Percentiles rank a stretch among this genome's conserved stretches.
These are phyloP conservation scores for Caenorhabditis sp. DNA, from an alignment of 2,888 invertebrate genomes.

Conservation along the genomic window DNA sequence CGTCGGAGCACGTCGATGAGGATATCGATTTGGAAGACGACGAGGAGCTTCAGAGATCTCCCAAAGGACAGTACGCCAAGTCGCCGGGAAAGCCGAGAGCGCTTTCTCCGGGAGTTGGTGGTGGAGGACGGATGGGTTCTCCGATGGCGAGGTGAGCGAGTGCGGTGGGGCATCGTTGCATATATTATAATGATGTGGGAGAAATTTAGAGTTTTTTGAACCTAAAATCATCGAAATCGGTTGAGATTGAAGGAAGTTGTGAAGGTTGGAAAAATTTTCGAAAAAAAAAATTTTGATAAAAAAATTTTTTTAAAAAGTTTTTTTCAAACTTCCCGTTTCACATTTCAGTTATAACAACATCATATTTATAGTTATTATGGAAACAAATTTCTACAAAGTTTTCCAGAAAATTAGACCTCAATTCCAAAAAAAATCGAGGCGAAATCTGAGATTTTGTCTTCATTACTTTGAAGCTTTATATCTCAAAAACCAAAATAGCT, in stretches of 20 bases:
- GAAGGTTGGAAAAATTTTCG: neutral
- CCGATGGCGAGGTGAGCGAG: neutral
- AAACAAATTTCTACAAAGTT: neutral
- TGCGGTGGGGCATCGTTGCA: too few species aligned
- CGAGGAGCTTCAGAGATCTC: neutral
- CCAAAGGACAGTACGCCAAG: neutral
- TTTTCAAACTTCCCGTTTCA: too few species aligned
- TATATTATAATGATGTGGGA: neutral
- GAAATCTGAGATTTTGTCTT: too few species aligned
- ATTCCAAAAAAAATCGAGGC: too few species aligned
- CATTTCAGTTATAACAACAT: neutral
- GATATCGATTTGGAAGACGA: slow-evolving; percentile 6
- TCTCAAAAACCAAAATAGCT: too few species aligned
- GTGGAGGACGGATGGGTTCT: neutral
- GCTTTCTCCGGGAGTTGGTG: neutral
- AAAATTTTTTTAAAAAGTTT: neutral
- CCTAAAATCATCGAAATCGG: neutral
- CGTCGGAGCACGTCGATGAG: slow-evolving; percentile 30
- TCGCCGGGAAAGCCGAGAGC: neutral
- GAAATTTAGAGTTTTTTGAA: too few species aligned
- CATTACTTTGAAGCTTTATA: neutral
- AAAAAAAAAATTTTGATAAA: neutral
- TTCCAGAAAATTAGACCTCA: neutral
- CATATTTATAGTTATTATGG: neutral
- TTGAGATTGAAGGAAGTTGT: too few species aligned